These are phyloP conservation scores for Branchellion lobata DNA, from an alignment of 2,888 invertebrate genomes.

Conservation along the genomic window DNA sequence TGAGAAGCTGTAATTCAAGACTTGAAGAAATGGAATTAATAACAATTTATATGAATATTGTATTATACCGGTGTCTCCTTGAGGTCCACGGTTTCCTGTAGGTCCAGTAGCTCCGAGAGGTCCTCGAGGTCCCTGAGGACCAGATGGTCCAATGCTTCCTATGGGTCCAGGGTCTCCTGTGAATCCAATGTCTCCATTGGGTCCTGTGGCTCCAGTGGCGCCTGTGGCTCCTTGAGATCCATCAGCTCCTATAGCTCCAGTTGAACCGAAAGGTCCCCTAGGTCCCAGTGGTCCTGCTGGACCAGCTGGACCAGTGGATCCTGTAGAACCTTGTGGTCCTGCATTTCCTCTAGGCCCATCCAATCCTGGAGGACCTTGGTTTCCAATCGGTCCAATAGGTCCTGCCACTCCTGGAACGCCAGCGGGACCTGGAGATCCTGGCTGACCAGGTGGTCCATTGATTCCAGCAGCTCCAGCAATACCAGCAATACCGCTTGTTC, in stretches of 20 bases:
- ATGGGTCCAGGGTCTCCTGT: constrained; percentile 45
- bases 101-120: constrained; percentile 22
- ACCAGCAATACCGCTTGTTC: constrained; percentile 17
- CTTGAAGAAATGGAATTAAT: not conserved
- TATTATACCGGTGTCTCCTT: constrained; percentile 32
- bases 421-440: constrained; percentile 42
- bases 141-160: constrained; percentile 44
- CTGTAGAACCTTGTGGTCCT: constrained; percentile 44
- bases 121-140: constrained; percentile 32
- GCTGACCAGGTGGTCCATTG: constrained; percentile 40
- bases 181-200: constrained; percentile 41
- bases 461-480: constrained; percentile 39
- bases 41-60: not conserved
- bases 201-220: constrained; percentile 30
- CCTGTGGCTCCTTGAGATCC: constrained; percentile 49
- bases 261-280: constrained; percentile 47
- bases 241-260: constrained; percentile 36
- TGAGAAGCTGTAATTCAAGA: not conserved
- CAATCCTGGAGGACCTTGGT: constrained; percentile 43
- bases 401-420: constrained; percentile 51
- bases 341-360: constrained; percentile 44
- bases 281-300: constrained; percentile 46
- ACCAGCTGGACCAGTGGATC: constrained; percentile 37
- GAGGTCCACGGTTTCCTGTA: constrained; percentile 14
- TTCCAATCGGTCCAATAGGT: constrained; percentile 43